Evolutionary conservation across 53 echinoderm and acorn worm genomes (phyloP), one percentile per base, ranked within the genome.

Genomic region (Astropecten irregularis): DNA sequence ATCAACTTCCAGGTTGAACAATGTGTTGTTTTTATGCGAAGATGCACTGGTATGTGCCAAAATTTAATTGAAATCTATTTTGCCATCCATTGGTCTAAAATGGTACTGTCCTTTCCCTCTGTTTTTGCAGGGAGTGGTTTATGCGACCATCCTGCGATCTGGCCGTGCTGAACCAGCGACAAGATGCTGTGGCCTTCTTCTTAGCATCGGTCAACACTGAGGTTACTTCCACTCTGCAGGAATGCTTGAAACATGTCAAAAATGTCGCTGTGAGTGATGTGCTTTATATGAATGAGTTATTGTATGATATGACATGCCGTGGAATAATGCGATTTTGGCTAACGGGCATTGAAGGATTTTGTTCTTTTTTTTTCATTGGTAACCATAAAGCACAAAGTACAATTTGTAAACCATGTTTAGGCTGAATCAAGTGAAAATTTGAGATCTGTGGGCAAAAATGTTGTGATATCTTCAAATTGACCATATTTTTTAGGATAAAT

Each of bases 41-140:
- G n/a, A n/a, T 8, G 54, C 8, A 37, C 63, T 6, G 20, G 14
- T 55, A 19, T 77, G 26, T 15, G 63, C 2, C 6, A 7, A 77
- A 31, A 27, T 28, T 69, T 53, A 28, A 15, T 32, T 69, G 11
- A 26, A 25, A 18, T 64, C 20, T 77, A 8, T 56, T 57, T 40
- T 33, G 68, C 4, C 22, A 20, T 40, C 82, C 37, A 23, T 67
- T 64, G n/a, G n/a, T n/a, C n/a, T n/a, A n/a, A n/a, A n/a, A n/a
- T n/a, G n/a, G n/a, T n/a, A n/a, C n/a, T n/a, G n/a, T n/a, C n/a
- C n/a, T n/a, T n/a, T n/a, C n/a, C n/a, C n/a, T n/a, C n/a, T n/a
- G n/a, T n/a, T n/a, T n/a, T n/a, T n/a, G n/a, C 56, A 97, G 97
- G 82, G 52, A 93, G 2, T 97, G 97, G 97, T 94, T 97, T 64